Base-by-base conservation (phyloP, 1,140 invertebrate genomes). In the Cyclina sinensis region DNA sequence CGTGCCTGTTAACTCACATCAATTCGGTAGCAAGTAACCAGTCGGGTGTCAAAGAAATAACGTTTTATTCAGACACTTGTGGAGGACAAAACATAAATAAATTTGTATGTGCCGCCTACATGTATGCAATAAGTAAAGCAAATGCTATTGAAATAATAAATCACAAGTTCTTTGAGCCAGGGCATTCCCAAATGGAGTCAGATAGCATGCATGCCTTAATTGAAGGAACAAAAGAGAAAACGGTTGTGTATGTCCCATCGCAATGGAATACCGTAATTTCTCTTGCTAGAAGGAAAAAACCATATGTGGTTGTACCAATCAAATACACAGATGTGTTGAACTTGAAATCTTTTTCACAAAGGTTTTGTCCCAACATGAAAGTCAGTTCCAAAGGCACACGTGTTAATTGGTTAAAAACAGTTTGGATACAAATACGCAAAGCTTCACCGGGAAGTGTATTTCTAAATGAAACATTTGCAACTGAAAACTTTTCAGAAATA, bases 221-320 rank as follows among this genome's bases (percentile, higher is more conserved):
- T 78, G 82, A 85, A 70, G 2, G 18, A 73, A 46, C 39, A 30
- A 84, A 84, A 35, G 51, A 46, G 27, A n/a, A 65, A n/a, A 86
- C 76, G 18, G 16, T 39, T 46, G 78, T 90, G 0, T 86, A 78
- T 82, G 59, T 70, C 16, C 85, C 88, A 30, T 74, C 68, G 21
- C 84, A 90, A 43, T 91, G 88, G 88, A 51, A 87, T 30, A 85
- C 89, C 21, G 81, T 91, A 5, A 57, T 90, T 0, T 35, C 21
- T 0, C n/a, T 89, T 27, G 84, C 88, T 14, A 73, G 90, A 65
- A 18, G 68, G 39, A 89, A 37, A 18, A 76, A 87, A 35, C 79
- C 78, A 21, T 91, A 88, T 46, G 39, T 54, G 0, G 84, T 88
- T 5, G 30, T 88, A 30, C 88, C 83, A 54, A 11, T 89, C 0